phyloP scores from a whole-genome alignment of 2,888 invertebrate genomes.

The Leptinotarsa haldemani region DNA sequence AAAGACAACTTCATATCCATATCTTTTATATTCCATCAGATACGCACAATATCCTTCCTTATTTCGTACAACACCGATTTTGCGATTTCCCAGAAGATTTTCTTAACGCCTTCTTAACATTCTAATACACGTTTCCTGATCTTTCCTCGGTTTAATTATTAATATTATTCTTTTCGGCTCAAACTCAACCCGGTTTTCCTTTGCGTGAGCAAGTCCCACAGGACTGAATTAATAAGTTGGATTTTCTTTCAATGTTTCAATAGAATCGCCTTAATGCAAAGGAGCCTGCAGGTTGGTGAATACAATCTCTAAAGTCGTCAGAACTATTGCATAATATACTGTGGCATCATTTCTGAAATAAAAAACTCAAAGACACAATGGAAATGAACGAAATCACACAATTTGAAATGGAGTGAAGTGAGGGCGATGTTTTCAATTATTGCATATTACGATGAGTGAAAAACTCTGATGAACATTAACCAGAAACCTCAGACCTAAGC shows the following conservation, averaged over 20 bases:
- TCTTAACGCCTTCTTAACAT: neutral
- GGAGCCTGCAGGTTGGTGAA: neutral
- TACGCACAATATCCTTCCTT: neutral
- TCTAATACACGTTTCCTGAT: neutral
- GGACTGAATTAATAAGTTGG: neutral
- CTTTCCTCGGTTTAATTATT: neutral
- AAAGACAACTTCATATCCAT: too few relatives aligned
- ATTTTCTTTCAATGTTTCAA: neutral
- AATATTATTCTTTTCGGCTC: neutral
- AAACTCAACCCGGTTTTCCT: neutral
- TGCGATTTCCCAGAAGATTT: constrained; percentile 6
- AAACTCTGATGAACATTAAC: too few relatives aligned
- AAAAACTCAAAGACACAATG: neutral
- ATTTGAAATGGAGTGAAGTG: too few relatives aligned
- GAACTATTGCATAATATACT: neutral
- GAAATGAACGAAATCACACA: neutral
- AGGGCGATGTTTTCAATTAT: too few relatives aligned
- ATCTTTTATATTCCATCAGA: neutral
- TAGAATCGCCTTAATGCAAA: neutral
- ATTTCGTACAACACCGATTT: neutral
- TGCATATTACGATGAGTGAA: too few relatives aligned
- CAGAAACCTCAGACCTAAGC: too few relatives aligned
- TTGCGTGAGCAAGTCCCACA: neutral
- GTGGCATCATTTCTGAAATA: neutral
- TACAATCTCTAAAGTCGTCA: neutral